Base-by-base conservation (phyloP, 1,140 invertebrate species). In the Sycophila sp. region DNA sequence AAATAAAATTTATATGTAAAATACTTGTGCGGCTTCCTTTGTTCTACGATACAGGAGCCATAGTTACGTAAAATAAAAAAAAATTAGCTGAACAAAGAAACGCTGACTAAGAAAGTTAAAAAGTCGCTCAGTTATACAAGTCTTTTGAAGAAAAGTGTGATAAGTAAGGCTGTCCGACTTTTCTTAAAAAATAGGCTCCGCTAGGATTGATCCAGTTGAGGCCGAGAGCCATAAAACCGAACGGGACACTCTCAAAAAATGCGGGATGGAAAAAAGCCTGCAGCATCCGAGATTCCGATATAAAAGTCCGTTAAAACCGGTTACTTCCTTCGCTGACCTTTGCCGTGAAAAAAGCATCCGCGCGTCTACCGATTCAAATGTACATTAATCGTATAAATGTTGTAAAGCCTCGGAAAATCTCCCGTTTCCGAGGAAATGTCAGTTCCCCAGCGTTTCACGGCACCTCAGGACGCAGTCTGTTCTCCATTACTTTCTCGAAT, bases 291-390 rank as follows among this genome's bases (percentile, higher is more conserved):
- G 38, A 60, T 60, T 60, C 58, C 38, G 38, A 28, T 53, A 30
- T 53, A 75, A 75, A 69, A 78, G 67, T 77, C 78, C 75, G 78
- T 80, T 80, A 78, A 78, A 80, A 78, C 78, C 78, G 78, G 78
- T 80, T 76, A 5, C 26, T 53, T 5, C 15, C 49, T 15, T n/a
- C n/a, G 19, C 4, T 47, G 24, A 22, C 38, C n/a, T 36, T 0
- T 40, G 56, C 26, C 7, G 10, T 59, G 34, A 40, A 2, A 13
- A 4, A 26, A 45, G 17, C 30, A n/a, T n/a, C 5, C 53, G 4
- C n/a, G 19, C n/a, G 45, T 6, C 45, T 4, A 5, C 7, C 0
- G 17, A 49, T 49, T 49, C 45, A 4, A 22, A 49, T 49, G 24
- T 49, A 13, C 45, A 49, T 49, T 49, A 49, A 49, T 49, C 45